These are phyloP conservation scores for Esox lucius DNA, from an alignment of 2,797 vertebrate genomes.

Conservation along the genomic window DNA sequence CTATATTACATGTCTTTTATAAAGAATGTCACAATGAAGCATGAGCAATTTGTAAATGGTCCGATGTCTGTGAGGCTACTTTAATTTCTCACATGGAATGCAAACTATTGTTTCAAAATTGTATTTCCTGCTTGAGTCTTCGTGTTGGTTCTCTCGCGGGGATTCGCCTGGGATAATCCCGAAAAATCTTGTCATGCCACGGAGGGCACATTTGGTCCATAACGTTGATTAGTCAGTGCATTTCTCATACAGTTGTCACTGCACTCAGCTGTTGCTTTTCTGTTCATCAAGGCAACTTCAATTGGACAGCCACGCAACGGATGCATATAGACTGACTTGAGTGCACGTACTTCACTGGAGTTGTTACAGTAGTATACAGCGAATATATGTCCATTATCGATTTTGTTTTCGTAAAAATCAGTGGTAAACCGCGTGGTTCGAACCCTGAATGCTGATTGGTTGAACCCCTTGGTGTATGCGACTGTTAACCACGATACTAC, in stretches of 20 bases:
- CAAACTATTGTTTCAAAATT: background rate
- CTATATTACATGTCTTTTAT: background rate
- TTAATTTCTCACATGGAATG: background rate
- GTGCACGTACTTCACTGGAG: background rate
- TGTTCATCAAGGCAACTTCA: background rate
- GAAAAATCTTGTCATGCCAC: background rate
- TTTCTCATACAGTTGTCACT: constrained; percentile 33
- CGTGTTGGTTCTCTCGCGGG: background rate
- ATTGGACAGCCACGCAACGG: background rate
- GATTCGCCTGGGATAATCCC: background rate
- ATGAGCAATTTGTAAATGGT: background rate
- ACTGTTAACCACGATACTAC: too few relatives aligned
- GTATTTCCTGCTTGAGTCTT: background rate
- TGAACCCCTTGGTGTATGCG: too few relatives aligned
- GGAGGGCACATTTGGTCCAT: constrained; percentile 26
- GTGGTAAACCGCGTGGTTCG: too few relatives aligned
- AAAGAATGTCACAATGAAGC: background rate
- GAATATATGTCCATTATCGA: too few relatives aligned
- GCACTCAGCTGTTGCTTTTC: constrained; percentile 37
- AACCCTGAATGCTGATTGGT: too few relatives aligned
- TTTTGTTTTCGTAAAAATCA: too few relatives aligned
- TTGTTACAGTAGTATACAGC: background rate
- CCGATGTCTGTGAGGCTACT: background rate
- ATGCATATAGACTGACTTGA: background rate
- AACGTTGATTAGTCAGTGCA: constrained; percentile 28